phyloP scores from a whole-genome alignment of 2,797 vertebrate genomes.

The Anguilla obscura region DNA sequence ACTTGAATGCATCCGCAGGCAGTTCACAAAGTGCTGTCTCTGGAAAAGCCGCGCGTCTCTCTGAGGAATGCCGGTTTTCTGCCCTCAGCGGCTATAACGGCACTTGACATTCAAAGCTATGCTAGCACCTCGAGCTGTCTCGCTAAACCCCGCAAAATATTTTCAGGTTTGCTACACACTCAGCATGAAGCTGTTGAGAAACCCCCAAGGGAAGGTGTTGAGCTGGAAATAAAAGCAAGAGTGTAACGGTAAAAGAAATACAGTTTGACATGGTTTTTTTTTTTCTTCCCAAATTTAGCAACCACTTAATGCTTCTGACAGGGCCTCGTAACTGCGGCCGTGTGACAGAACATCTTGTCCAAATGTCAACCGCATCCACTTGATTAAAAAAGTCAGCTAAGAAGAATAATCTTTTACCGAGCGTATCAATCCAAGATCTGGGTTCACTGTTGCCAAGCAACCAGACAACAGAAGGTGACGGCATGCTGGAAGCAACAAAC shows the following conservation, averaged over 20 bases:
- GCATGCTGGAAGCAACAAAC: constrained; percentile 20
- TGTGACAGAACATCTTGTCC: constrained; percentile 30
- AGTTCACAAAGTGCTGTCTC: not conserved
- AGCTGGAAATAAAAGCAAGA: constrained; percentile 37
- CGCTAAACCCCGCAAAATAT: constrained; percentile 31
- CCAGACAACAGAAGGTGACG: constrained; percentile 25
- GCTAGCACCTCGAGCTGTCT: constrained; percentile 16
- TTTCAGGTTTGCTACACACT: constrained; percentile 26
- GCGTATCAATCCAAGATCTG: constrained; percentile 23
- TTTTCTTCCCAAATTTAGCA: not conserved
- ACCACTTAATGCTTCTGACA: constrained; percentile 31
- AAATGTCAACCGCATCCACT: constrained; percentile 33
- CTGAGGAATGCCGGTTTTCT: not conserved
- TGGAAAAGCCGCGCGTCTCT: not conserved
- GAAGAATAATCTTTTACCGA: constrained; percentile 20
- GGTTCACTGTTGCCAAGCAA: constrained; percentile 36
- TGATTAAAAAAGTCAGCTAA: constrained; percentile 39
- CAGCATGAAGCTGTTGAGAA: not conserved
- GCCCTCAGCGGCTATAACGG: constrained; percentile 3
- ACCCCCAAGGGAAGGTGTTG: constrained; percentile 24
- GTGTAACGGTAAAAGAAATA: constrained; percentile 4
- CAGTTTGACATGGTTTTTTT: constrained; percentile 13
- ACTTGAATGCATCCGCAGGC: not conserved
- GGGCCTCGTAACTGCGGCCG: constrained; percentile 22
- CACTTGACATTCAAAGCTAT: constrained; percentile 44